Conservation (phyloP, 2,888 invertebrate genomes). For the Podotricha telesiphe region DNA sequence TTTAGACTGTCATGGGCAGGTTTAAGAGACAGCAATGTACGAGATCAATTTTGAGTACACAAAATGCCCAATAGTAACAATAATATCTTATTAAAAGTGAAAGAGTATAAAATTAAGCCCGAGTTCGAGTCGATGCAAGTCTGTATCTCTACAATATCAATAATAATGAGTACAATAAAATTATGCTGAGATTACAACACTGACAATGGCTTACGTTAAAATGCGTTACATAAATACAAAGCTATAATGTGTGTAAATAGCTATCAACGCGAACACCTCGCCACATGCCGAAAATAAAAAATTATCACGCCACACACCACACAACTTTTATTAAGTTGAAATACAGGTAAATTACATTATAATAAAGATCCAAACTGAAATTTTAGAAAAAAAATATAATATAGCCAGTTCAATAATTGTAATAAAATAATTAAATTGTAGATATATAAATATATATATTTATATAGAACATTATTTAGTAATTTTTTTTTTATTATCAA, state of each 20-base stretch:
- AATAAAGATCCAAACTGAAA: neutral
- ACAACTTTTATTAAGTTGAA: constrained; percentile 7
- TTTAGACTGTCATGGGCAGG: constrained; percentile 32
- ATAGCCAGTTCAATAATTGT: neutral
- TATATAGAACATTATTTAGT: neutral
- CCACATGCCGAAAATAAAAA: constrained; percentile 12
- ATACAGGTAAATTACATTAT: neutral
- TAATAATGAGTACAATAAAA: constrained; percentile 36
- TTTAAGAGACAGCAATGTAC: constrained; percentile 23
- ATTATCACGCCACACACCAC: constrained; percentile 7
- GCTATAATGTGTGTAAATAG: neutral
- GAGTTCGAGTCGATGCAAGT: constrained; percentile 36
- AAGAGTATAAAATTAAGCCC: constrained; percentile 27
- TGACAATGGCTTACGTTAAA: constrained; percentile 14
- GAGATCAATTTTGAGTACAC: constrained; percentile 46
- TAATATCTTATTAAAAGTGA: constrained; percentile 10
- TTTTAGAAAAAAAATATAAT: too few species aligned
- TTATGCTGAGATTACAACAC: constrained; percentile 33
- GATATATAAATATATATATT: too few species aligned
- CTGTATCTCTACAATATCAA: constrained; percentile 39
- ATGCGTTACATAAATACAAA: constrained; percentile 11
- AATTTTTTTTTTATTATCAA: neutral
- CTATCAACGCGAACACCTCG: constrained; percentile 15
- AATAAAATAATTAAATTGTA: too few species aligned
- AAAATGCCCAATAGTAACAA: constrained; percentile 38